Percentiles rank a stretch among this genome's conserved stretches.
These are phyloP conservation scores for Drosophila eugracilis DNA, from an alignment of 1,140 invertebrate species.

Conservation along the genomic window DNA sequence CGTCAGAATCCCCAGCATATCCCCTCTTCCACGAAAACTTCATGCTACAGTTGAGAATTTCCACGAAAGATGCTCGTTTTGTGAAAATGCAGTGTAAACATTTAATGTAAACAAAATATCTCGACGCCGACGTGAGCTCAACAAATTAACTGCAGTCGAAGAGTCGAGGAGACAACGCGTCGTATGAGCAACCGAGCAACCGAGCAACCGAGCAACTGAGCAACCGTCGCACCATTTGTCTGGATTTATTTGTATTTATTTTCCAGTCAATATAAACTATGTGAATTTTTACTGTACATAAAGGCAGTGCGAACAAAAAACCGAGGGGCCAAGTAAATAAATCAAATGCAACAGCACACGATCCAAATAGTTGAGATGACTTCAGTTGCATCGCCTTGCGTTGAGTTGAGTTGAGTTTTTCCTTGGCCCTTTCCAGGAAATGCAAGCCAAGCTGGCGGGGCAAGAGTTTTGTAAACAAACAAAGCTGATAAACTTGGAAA, in stretches of 20 bases:
- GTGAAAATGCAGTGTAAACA: constrained; percentile 76
- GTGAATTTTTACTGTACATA: constrained; percentile 81
- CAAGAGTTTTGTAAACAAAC: constrained; percentile 63
- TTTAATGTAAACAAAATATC: constrained; percentile 63
- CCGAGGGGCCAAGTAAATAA: constrained; percentile 72
- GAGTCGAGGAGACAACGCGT: constrained; percentile 58
- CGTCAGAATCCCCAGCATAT: constrained; percentile 9
- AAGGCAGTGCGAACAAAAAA: constrained; percentile 56
- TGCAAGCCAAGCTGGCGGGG: constrained; percentile 43
- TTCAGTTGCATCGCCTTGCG: constrained; percentile 29
- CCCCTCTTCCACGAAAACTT: constrained; percentile 41
- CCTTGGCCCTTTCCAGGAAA: constrained; percentile 46
- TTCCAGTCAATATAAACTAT: constrained; percentile 83
- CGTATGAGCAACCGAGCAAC: constrained; percentile 69
- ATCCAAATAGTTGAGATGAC: constrained; percentile 37
- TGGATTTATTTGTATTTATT: constrained; percentile 82
- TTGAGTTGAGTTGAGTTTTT: constrained; percentile 38
- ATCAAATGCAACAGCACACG: constrained; percentile 65
- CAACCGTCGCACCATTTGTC: constrained; percentile 52
- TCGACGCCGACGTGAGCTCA: constrained; percentile 50
- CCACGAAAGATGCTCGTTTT: constrained; percentile 69
- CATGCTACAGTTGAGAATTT: constrained; percentile 74
- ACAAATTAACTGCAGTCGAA: constrained; percentile 66
- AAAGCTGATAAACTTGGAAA: constrained; percentile 44
- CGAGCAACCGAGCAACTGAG: too few species aligned